Evolutionary conservation across 1,140 invertebrate species (phyloP).

Genomic region (Chionoecetes opilio): DNA sequence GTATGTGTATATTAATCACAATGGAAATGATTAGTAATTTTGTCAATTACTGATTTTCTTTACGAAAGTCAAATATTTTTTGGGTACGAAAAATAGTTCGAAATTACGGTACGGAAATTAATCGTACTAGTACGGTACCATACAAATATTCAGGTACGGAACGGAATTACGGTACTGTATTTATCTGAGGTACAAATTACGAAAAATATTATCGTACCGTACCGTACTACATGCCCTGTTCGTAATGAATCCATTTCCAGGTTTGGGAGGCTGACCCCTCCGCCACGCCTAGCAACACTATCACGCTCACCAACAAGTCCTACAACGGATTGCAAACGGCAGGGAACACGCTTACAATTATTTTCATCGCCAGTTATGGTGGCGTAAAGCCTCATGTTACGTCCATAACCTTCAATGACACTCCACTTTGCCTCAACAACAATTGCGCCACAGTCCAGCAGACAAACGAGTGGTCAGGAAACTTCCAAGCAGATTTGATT

Average conservation of each 20-base stretch:
- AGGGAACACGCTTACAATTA: not conserved
- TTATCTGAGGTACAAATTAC: too few species aligned
- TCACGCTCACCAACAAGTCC: conserved; percentile 43
- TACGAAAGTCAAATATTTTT: too few species aligned
- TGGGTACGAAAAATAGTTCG: too few species aligned
- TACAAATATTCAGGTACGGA: too few species aligned
- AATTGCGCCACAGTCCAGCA: not conserved
- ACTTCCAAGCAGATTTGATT: not conserved
- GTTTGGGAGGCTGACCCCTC: not conserved
- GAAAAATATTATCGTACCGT: too few species aligned
- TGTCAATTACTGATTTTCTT: too few species aligned
- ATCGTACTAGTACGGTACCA: too few species aligned
- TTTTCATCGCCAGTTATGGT: not conserved
- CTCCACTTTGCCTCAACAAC: not conserved
- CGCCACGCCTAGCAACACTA: conserved; percentile 32
- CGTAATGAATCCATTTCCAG: not conserved
- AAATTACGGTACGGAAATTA: too few species aligned
- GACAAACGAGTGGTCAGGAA: conserved; percentile 7
- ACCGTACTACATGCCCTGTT: too few species aligned
- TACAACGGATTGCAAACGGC: conserved; percentile 34
- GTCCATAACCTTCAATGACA: not conserved
- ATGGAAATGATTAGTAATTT: too few species aligned
- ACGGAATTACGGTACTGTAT: too few species aligned
- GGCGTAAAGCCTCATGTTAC: not conserved
- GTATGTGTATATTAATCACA: too few species aligned